These are phyloP conservation scores for Lanius collurio DNA, from an alignment of 2,113 vertebrate genomes.

Conservation along the genomic window DNA sequence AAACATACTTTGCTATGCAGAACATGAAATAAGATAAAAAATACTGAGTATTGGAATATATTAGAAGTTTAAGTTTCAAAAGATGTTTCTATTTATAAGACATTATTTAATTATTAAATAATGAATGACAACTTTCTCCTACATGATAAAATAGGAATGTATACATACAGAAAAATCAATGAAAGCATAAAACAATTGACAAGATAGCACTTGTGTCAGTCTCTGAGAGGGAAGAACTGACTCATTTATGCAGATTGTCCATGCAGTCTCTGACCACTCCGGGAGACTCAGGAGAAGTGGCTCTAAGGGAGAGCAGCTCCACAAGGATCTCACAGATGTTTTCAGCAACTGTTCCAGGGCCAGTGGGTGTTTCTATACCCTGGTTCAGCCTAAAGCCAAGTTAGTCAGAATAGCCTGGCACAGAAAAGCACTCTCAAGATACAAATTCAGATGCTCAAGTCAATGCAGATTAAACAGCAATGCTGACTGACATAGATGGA, in stretches of 20 bases:
- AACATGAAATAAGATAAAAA: not conserved
- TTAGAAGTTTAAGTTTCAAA: not conserved
- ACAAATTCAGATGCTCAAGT: not conserved
- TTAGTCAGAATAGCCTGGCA: not conserved
- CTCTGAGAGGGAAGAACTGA: not conserved
- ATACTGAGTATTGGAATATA: not conserved
- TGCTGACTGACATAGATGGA: not conserved
- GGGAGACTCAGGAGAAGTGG: not conserved
- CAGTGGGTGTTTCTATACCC: fast-evolving
- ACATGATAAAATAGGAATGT: not conserved
- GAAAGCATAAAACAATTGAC: not conserved
- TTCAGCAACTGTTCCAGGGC: not conserved
- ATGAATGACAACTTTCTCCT: not conserved
- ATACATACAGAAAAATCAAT: not conserved
- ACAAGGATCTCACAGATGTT: not conserved
- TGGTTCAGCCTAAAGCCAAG: not conserved
- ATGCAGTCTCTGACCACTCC: not conserved
- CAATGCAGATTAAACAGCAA: not conserved
- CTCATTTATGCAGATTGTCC: not conserved
- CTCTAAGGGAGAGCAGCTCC: not conserved
- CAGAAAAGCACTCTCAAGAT: not conserved
- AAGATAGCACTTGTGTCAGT: not conserved
- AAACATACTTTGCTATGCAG: not conserved
- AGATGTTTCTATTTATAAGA: fast-evolving
- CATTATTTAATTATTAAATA: not conserved